These are phyloP conservation scores for Blomia tropicalis DNA, from an alignment of 2,888 invertebrate genomes.

Conservation along the genomic window DNA sequence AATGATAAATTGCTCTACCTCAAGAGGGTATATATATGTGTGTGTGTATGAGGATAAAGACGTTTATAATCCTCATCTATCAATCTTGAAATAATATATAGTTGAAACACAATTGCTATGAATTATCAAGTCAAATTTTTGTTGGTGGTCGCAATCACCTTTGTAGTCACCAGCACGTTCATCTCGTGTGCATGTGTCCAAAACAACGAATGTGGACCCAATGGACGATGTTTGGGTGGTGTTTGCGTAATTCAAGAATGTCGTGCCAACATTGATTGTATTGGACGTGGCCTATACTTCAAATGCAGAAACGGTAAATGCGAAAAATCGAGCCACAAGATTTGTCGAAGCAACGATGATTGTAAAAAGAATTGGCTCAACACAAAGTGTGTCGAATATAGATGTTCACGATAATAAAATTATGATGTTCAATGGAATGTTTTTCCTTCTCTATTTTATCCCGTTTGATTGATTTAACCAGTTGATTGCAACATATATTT, in stretches of 20 bases:
- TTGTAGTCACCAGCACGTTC: not conserved
- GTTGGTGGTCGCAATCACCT: not conserved
- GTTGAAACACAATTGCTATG: no score
- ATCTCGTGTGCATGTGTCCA: not conserved
- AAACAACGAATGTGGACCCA: not conserved
- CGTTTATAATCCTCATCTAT: no score
- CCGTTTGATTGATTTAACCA: not conserved
- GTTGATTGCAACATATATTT: not conserved
- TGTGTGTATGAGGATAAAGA: no score
- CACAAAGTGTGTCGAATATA: not conserved
- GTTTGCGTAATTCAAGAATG: not conserved
- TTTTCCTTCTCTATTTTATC: not conserved
- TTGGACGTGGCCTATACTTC: not conserved
- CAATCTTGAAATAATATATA: no score
- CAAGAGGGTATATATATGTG: no score
- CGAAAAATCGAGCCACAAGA: not conserved
- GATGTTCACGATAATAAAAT: not conserved
- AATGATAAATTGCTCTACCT: no score
- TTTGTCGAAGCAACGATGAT: not conserved
- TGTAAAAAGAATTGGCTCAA: conserved; percentile 14
- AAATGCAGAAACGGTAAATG: conserved; percentile 2
- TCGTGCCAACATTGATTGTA: not conserved
- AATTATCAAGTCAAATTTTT: no score
- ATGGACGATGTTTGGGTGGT: not conserved
- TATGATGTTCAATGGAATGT: not conserved